Conservation (phyloP, 2,113 vertebrate species). For the Gadus chalcogrammus region DNA sequence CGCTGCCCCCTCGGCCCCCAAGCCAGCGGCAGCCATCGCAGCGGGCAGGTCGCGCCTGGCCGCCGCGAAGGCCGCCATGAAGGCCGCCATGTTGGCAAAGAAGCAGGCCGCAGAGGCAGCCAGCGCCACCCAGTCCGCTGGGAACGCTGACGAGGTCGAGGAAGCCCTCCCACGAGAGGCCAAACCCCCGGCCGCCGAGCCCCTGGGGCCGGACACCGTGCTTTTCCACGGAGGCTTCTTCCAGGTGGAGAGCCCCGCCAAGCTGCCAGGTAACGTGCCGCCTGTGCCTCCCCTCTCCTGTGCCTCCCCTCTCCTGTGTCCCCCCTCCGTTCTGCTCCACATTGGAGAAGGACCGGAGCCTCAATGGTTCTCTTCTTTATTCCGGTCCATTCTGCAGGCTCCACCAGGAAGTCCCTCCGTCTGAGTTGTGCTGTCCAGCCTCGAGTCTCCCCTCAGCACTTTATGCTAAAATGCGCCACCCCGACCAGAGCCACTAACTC, state of each 20-base stretch:
- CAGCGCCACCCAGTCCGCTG: neutral
- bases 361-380: no score
- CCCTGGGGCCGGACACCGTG: conserved; percentile 34
- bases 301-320: neutral
- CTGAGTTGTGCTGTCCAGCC: no score
- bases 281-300: neutral
- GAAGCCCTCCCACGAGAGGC: fast-evolving
- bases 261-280: conserved; percentile 69
- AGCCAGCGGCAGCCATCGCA: conserved; percentile 59
- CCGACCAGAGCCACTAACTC: no score
- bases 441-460: no score
- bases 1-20: conserved; percentile 36
- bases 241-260: conserved; percentile 86
- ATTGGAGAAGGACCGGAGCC: no score
- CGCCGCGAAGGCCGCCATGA: conserved; percentile 83
- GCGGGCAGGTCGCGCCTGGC: conserved; percentile 83
- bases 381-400: no score
- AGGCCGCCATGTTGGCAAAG: conserved; percentile 81
- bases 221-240: conserved; percentile 89
- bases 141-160: no score
- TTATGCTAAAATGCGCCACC: no score
- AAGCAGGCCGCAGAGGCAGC: conserved; percentile 60
- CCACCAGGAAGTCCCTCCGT: no score
- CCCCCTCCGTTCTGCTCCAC: no score
- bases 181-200: neutral